Base-by-base conservation (phyloP, 2,797 vertebrate genomes). In the Alauda arvensis region DNA sequence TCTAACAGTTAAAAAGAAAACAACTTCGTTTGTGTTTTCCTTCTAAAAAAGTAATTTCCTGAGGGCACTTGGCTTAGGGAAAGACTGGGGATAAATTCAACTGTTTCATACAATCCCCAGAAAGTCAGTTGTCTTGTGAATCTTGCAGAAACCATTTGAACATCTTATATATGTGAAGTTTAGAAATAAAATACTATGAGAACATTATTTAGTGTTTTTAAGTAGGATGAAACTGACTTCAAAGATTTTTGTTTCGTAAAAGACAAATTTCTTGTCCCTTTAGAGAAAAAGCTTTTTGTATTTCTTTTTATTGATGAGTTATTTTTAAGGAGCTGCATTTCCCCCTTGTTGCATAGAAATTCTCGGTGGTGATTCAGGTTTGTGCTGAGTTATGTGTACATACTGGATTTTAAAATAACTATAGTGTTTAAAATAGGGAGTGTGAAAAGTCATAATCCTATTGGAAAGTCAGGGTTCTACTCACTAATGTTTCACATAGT, bases 41-140 rank as follows among this genome's bases (percentile, higher is more conserved):
- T 88, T 85, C 48, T 52, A 31, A 75, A 77, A 86, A 79, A 71
- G 53, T 75, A 48, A 85, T 81, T 92, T 94, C 70, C 61, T 85
- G 37, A 76, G 79, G 31, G 39, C 74, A 25, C 8, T 57, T 83
- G 39, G 39, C 56, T 90, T 70, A 87, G 20, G 45, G 28, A 70
- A 90, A 63, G 42, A 39, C 4, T 5, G 48, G 51, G 52, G n/a
- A 43, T 89, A 85, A 75, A 63, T 88, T 90, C 72, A 68, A 6
- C 43, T 62, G 43, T 70, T 65, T 84, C 71, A 49, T 57, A 25
- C 20, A 90, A 52, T 31, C 33, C 24, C n/a, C 39, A 69, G 60
- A 62, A 92, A 91, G 15, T 67, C 53, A 39, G n/a, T 31, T 79
- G 33, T 49, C 37, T 80, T 80, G 31, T 53, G 67, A 85, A 70